Evolutionary conservation across 2,113 vertebrate species (phyloP).

Genomic region (Eubucco bourcierii): DNA sequence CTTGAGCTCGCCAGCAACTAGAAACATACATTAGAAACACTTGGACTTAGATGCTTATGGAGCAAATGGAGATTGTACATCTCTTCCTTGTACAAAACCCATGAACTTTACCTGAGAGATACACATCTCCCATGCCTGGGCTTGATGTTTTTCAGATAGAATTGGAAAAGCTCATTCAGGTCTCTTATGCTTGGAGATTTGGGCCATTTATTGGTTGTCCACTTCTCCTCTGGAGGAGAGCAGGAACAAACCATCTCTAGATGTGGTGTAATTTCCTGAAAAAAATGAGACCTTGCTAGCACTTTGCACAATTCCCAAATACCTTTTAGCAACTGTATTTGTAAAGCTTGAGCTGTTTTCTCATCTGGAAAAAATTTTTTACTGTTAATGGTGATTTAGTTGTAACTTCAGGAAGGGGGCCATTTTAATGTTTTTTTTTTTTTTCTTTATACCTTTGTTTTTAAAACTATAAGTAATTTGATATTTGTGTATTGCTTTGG

Average conservation of each 20-base stretch:
- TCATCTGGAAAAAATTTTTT: not conserved
- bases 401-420: not conserved
- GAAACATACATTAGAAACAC: not conserved
- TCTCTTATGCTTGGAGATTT: not conserved
- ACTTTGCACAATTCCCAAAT: not conserved
- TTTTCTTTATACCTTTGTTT: not conserved
- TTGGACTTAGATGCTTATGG: not conserved
- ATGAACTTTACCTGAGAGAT: not conserved
- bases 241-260: not conserved
- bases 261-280: not conserved
- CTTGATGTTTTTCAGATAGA: not conserved
- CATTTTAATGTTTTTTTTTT: not conserved
- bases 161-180: not conserved
- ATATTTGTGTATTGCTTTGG: not conserved
- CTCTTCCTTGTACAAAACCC: not conserved
- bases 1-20: not conserved
- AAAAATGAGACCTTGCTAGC: not conserved
- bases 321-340: not conserved
- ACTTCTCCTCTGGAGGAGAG: not conserved
- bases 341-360: not conserved
- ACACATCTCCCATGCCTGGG: not conserved
- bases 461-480: not conserved
- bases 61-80: accelerated
- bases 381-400: not conserved
- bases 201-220: not conserved